These are phyloP conservation scores for Avahi laniger DNA, from an alignment of 2,797 vertebrate species.

Conservation along the genomic window DNA sequence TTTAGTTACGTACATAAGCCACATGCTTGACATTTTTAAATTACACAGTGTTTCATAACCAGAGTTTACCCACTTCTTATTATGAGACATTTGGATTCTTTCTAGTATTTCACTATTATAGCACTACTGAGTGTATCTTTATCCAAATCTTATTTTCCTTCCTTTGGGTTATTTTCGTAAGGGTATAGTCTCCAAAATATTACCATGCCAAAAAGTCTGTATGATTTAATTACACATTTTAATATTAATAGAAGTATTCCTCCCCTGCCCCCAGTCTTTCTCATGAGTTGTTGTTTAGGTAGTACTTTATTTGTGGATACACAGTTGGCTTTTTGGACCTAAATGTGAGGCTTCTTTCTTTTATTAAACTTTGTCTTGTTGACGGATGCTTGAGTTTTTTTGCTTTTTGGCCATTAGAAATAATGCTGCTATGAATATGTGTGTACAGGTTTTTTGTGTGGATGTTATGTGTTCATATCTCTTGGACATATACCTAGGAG, in stretches of 20 bases:
- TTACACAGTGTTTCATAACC: neutral
- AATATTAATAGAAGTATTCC: neutral
- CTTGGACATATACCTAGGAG: neutral
- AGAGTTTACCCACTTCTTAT: neutral
- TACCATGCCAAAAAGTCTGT: neutral
- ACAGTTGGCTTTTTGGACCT: neutral
- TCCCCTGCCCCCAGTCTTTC: neutral
- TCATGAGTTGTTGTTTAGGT: neutral
- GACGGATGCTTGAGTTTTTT: neutral
- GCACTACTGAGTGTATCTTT: neutral
- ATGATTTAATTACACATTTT: neutral
- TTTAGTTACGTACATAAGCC: neutral
- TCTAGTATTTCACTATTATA: neutral
- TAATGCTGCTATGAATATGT: neutral
- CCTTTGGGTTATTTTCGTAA: neutral
- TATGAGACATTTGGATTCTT: conserved; percentile 20
- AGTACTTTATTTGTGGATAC: neutral
- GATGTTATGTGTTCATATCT: neutral
- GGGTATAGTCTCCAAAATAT: neutral
- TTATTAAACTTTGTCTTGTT: neutral
- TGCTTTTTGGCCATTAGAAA: neutral
- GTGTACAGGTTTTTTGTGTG: neutral
- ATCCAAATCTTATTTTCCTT: neutral
- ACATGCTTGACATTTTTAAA: neutral
- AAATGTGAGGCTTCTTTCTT: neutral